Conservation (phyloP, 2,113 vertebrate genomes). For the Sciurus niger region DNA sequence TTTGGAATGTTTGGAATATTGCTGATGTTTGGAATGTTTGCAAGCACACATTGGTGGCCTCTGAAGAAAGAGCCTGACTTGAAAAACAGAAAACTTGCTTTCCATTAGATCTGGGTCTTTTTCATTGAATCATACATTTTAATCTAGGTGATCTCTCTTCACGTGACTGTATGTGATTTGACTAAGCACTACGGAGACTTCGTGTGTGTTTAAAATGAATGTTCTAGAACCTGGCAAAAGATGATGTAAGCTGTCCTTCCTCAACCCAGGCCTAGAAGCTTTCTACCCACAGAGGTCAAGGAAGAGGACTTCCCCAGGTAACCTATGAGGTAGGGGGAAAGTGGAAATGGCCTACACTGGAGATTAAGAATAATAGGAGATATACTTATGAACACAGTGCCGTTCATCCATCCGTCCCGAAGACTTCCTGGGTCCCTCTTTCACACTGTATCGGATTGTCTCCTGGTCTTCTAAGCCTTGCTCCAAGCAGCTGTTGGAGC, state of each 20-base stretch:
- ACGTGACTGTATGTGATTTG: neutral
- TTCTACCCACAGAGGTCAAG: neutral
- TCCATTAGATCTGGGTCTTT: neutral
- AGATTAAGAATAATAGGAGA: constrained; percentile 2
- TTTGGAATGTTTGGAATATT: no score
- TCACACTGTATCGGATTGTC: neutral
- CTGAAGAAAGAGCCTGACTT: neutral
- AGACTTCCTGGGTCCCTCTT: neutral
- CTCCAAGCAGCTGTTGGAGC: neutral
- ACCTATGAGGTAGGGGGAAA: neutral
- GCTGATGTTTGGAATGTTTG: neutral
- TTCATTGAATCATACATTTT: neutral
- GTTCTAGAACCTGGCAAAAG: neutral
- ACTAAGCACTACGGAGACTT: neutral
- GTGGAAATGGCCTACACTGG: neutral
- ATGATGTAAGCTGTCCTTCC: neutral
- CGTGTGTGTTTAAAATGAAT: neutral
- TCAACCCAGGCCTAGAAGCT: neutral
- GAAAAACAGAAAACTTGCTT: constrained; percentile 9
- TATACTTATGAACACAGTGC: neutral
- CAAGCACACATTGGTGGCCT: neutral
- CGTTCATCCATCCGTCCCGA: neutral
- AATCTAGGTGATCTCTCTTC: neutral
- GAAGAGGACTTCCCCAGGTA: neutral
- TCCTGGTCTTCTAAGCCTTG: neutral